Percentiles rank a stretch among this genome's conserved stretches.
These are phyloP conservation scores for Halictus rubicundus DNA, from an alignment of 1,140 invertebrate genomes.

Conservation along the genomic window DNA sequence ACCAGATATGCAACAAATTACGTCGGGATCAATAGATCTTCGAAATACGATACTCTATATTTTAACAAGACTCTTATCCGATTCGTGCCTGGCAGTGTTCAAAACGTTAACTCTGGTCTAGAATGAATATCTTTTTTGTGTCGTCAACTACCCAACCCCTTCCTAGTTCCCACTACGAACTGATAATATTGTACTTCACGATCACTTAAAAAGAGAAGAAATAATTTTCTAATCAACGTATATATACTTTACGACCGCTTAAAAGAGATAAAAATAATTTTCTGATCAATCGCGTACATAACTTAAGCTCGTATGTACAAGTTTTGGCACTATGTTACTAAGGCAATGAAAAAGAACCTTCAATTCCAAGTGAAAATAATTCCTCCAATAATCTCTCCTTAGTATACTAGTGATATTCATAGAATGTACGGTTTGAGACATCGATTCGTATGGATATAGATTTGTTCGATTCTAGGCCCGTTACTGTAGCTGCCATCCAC, in stretches of 20 bases:
- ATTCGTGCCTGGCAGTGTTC: constrained; percentile 37
- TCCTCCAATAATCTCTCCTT: background rate
- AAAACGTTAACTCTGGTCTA: constrained; percentile 9
- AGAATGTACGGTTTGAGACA: constrained; percentile 10
- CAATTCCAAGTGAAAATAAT: constrained; percentile 10
- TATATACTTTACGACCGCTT: constrained; percentile 5
- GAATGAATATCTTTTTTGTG: background rate
- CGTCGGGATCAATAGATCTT: constrained; percentile 22
- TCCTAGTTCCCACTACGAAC: background rate
- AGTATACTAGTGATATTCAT: constrained; percentile 26
- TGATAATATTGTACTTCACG: background rate
- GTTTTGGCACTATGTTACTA: constrained; percentile 46
- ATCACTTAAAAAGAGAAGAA: constrained; percentile 22
- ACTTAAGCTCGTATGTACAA: constrained; percentile 33
- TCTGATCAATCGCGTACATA: constrained; percentile 11
- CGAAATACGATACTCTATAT: background rate
- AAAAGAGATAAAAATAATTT: constrained; percentile 19
- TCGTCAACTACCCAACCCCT: background rate
- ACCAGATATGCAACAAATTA: constrained; percentile 12
- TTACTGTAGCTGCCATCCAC: background rate
- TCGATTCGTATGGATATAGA: background rate
- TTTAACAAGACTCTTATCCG: background rate
- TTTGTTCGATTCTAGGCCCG: background rate
- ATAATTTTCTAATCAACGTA: constrained; percentile 8
- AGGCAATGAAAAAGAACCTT: background rate